Conservation (phyloP, 2,113 vertebrate species). For the Vidua chalybeata region DNA sequence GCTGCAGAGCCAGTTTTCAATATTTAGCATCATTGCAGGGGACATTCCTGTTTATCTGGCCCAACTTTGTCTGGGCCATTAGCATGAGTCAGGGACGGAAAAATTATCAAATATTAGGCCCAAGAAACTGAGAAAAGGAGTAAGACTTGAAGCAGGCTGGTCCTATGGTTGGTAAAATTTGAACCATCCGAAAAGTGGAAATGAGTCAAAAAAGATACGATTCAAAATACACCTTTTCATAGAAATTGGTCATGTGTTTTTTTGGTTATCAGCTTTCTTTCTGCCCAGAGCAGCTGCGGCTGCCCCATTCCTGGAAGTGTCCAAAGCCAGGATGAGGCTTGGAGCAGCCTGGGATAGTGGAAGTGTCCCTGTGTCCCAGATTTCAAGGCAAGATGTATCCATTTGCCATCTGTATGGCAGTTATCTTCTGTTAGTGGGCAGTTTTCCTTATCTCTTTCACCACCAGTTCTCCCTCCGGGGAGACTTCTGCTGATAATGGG, state of each 20-base stretch:
- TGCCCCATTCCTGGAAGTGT: background rate
- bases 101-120: background rate
- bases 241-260: background rate
- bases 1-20: background rate
- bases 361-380: background rate
- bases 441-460: no score
- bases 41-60: background rate
- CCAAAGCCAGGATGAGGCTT: background rate
- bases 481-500: no score
- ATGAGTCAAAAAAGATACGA: background rate
- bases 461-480: no score
- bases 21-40: fast-evolving
- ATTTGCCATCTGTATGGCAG: no score
- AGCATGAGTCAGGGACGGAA: background rate
- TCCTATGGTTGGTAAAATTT: background rate
- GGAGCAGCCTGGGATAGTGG: background rate
- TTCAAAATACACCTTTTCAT: background rate
- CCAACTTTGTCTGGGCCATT: background rate
- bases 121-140: background rate
- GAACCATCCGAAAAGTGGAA: background rate
- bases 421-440: no score
- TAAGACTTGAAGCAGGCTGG: background rate
- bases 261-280: background rate
- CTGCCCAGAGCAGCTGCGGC: background rate
- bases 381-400: no score